Evolutionary conservation across 1,140 invertebrate species (phyloP).

Genomic region (Harpegnathos saltator): DNA sequence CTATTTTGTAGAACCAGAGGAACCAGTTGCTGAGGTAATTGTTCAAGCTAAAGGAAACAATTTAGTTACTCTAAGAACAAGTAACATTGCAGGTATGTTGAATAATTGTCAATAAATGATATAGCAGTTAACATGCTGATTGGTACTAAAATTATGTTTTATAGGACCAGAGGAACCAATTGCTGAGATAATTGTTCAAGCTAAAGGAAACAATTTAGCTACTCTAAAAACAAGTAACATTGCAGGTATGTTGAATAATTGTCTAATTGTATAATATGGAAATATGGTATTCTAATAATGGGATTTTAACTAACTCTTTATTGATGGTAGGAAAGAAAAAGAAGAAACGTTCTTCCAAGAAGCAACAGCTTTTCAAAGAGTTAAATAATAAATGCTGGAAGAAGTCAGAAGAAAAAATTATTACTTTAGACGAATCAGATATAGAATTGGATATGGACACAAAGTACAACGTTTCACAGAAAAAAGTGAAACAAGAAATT

Average conservation of each 20-base stretch:
- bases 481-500: conserved; percentile 19
- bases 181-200: neutral
- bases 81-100: neutral
- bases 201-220: neutral
- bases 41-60: conserved; percentile 20
- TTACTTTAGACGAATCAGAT: neutral
- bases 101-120: no score
- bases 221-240: neutral
- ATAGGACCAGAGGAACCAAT: no score
- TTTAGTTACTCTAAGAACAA: neutral
- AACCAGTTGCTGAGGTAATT: no score
- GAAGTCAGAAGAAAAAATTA: neutral
- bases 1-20: no score
- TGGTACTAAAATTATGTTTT: no score
- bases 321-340: neutral
- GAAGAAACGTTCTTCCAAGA: neutral
- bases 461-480: conserved; percentile 33
- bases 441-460: neutral
- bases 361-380: neutral
- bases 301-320: neutral
- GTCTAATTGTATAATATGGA: neutral
- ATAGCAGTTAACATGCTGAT: no score
- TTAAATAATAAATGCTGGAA: neutral
- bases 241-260: neutral
- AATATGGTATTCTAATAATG: neutral